Percentiles rank a stretch among this genome's conserved stretches.
Evolutionary conservation across 2,113 vertebrate species (phyloP).

Genomic region (Toxotes chatareus): DNA sequence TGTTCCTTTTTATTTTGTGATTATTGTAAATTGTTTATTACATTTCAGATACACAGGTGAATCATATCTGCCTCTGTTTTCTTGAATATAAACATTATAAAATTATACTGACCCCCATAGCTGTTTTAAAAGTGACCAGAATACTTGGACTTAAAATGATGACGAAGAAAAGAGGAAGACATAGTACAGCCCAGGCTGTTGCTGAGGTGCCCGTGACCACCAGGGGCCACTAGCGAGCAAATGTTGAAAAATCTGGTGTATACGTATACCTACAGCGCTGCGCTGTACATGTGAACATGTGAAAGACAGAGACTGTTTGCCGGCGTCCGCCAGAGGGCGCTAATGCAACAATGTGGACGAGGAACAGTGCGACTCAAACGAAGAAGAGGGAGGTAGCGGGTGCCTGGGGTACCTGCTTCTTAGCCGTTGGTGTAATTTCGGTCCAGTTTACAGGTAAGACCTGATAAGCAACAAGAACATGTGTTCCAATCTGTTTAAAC

Average conservation of each 20-base stretch:
- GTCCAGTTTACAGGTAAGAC: conserved; percentile 7
- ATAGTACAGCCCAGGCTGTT: background rate
- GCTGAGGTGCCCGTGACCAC: background rate
- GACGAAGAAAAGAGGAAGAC: no score
- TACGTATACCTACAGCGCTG: no score
- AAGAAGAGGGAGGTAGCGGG: conserved; percentile 40
- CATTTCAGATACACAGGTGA: no score
- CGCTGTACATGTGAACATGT: background rate
- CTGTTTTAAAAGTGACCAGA: no score
- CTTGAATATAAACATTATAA: no score
- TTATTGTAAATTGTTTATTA: background rate
- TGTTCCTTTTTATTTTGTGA: background rate
- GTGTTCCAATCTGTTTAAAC: background rate
- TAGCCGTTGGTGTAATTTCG: conserved; percentile 6
- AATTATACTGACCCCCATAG: no score
- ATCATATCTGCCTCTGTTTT: no score
- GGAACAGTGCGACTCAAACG: background rate
- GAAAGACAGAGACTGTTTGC: background rate
- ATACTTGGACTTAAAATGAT: no score
- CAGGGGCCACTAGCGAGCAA: background rate
- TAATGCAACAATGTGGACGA: rapidly evolving
- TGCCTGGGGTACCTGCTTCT: conserved; percentile 13
- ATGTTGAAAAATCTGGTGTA: no score
- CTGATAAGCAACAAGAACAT: background rate
- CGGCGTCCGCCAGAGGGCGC: conserved; percentile 32